Base-by-base conservation (phyloP, 2,888 invertebrate genomes). In the Nebria brevicollis region DNA sequence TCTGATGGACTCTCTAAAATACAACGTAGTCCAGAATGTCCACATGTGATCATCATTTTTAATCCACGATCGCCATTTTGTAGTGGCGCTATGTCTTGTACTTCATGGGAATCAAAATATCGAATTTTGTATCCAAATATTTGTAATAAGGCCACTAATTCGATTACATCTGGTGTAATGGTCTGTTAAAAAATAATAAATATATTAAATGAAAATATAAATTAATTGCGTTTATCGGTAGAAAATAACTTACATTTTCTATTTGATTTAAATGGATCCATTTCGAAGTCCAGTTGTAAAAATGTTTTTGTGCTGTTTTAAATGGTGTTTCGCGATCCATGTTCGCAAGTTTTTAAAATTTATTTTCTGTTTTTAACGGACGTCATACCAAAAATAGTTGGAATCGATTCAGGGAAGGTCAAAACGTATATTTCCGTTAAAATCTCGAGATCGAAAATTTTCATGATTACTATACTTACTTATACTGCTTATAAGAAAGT, bases 121-220 rank as follows among this genome's bases (percentile, higher is more conserved):
- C 81, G 81, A 68, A 85, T 81, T 11, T 78, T 82, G 77, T 83
- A 85, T 10, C 85, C 84, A n/a, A 85, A 72, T 3, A 82, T 73
- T 83, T 83, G 83, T n/a, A 85, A 77, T 6, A 85, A 64, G 54
- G 81, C 83, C 34, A 83, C 84, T 1, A 84, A 64, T 66, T 84
- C 84, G 26, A 82, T 79, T 68, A 85, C 82, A 72, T 84, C 84
- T n/a, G 83, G 74, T 13, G 81, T 41, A n/a, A 66, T 41, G 25
- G 79, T 77, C 84, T 85, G 8, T 54, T 54, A 54, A 54, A 11
- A 7, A 6, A 54, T 2, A 54, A 6, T 54, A 11, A 54, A 54
- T 54, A 54, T 7, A 54, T 13, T 6, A 54, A 54, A 13, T 54
- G 2, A 34, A 34, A 34, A 34, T 34, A 34, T 54, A 54, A 54